Base-by-base conservation (phyloP, 2,888 invertebrate genomes). In the Seira musarum region DNA sequence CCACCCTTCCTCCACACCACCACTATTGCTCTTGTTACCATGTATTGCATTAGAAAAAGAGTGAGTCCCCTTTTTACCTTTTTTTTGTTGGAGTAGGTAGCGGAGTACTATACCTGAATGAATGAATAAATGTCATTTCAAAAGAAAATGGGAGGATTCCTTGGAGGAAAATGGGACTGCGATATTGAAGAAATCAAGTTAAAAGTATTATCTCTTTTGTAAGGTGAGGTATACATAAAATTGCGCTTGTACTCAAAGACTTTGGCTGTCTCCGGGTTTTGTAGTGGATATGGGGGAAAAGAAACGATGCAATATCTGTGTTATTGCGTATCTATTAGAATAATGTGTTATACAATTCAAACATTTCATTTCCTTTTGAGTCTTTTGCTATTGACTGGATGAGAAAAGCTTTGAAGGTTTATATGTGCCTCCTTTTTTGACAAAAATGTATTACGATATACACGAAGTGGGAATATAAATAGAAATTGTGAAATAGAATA, bases 171-270 rank as follows among this genome's bases (percentile, higher is more conserved):
- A 19, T 63, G 66, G 66, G 21, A 53, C 24, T 66, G 6, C 6
- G 66, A 78, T 78, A 72, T 78, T 78, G 78, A 25, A 71, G 78
- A 78, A 78, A 78, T 78, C 78, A 72, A 71, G 78, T 78, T 72
- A 71, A 72, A 72, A 78, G 78, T 71, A 78, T 78, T 78, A 78
- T 78, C 78, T 78, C 78, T 46, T 46, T 40, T 40, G 40, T 6
- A 40, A 40, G 6, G 40, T 40, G 13, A 40, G 13, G 40, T n/a
- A n/a, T n/a, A n/a, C n/a, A n/a, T n/a, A n/a, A n/a, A 67, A 46
- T 67, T 25, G 30, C 15, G 13, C 30, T 30, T 67, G 21, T 19
- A 21, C 21, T 53, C 35, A 66, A 66, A 68, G n/a, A 21, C n/a
- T n/a, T n/a, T 40, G 6, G 6, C 13, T 40, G 40, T 40, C 40